A percentile compares a stretch with the other conserved stretches of the same genome.
Conservation (phyloP, 2,888 invertebrate species). For the Drosophila emarginata region DNA sequence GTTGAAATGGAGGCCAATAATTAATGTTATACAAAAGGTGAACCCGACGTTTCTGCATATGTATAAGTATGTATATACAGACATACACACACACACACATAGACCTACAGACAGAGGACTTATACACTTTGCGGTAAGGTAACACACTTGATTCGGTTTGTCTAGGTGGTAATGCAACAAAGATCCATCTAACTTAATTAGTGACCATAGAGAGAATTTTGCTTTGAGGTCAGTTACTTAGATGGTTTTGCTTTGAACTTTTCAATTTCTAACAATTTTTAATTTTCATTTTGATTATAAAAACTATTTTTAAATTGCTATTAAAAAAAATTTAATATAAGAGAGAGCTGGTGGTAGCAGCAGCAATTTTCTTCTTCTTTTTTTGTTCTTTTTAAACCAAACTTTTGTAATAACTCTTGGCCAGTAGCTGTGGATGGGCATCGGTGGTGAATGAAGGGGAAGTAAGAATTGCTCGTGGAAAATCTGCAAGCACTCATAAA, state of each 20-base stretch:
- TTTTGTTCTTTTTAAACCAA: not conserved
- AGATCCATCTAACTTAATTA: conserved; percentile 59
- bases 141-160: conserved; percentile 46
- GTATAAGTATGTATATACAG: not conserved
- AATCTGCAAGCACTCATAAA: conserved; percentile 17
- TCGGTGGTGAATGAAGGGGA: conserved; percentile 12
- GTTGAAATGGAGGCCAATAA: conserved; percentile 52
- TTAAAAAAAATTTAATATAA: conserved; percentile 4
- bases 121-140: conserved; percentile 48
- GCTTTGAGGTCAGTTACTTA: conserved; percentile 6
- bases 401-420: conserved; percentile 18
- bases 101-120: conserved; percentile 5
- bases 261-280: not conserved
- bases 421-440: not conserved
- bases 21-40: conserved; percentile 52
- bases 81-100: not conserved
- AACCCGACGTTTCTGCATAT: not conserved
- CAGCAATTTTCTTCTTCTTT: not conserved
- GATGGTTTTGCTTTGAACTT: not conserved
- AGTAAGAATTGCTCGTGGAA: conserved; percentile 1
- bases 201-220: conserved; percentile 26
- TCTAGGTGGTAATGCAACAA: conserved; percentile 41
- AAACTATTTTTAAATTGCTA: conserved; percentile 3
- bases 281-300: not conserved
- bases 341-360: not conserved